Conservation (phyloP, 2,113 vertebrate genomes). For the Ictalurus punctatus region DNA sequence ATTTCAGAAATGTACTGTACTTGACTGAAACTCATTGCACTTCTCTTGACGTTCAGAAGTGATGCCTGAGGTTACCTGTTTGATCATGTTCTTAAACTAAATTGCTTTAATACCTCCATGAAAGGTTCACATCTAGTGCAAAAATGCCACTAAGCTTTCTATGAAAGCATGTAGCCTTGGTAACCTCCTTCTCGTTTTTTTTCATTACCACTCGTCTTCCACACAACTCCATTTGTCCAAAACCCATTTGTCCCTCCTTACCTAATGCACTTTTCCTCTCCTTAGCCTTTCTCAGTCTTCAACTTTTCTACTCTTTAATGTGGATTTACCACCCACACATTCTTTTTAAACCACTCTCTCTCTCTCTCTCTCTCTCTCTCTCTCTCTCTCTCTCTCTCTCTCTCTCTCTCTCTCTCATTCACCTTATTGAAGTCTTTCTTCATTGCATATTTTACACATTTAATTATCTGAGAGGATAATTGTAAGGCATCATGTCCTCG, state of each 20-base stretch:
- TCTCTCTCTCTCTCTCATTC: neutral
- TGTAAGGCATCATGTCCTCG: constrained; percentile 57
- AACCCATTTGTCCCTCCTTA: constrained; percentile 45
- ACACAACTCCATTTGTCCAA: constrained; percentile 56
- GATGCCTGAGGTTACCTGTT: constrained; percentile 32
- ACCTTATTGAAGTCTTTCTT: constrained; percentile 7
- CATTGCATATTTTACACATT: constrained; percentile 35
- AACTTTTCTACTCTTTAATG: constrained; percentile 38
- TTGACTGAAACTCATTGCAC: constrained; percentile 8
- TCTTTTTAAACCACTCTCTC: neutral
- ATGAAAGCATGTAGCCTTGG: constrained; percentile 30
- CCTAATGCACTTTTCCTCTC: constrained; percentile 33
- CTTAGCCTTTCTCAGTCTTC: constrained; percentile 37
- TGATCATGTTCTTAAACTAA: constrained; percentile 42
- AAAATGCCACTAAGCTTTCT: constrained; percentile 11
- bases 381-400: neutral
- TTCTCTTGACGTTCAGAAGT: constrained; percentile 8
- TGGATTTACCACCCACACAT: constrained; percentile 32
- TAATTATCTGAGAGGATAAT: constrained; percentile 59
- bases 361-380: constrained; percentile 11
- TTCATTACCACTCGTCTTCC: constrained; percentile 3
- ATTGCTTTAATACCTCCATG: constrained; percentile 31
- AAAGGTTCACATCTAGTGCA: constrained; percentile 31
- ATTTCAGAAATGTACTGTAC: neutral
- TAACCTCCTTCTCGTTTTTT: constrained; percentile 47